Evolutionary conservation across 2,113 vertebrate species (phyloP).

Genomic region (Megaptera novaeangliae): DNA sequence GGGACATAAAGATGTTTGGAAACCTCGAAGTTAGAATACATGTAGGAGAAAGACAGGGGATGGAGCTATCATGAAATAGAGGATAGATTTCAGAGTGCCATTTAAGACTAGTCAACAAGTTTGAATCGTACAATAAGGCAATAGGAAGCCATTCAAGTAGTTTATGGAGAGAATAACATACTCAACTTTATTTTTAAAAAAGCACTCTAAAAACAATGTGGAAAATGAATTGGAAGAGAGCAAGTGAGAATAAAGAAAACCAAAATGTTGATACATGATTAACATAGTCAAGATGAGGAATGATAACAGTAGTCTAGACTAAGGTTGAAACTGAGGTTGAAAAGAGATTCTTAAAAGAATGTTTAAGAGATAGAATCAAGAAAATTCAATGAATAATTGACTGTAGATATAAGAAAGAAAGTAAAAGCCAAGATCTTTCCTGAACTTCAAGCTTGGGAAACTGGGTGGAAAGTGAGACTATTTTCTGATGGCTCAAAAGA

Average conservation of each 20-base stretch:
- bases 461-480: background rate
- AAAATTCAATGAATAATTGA: background rate
- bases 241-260: background rate
- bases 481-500: background rate
- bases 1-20: background rate
- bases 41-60: background rate
- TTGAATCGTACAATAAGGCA: background rate
- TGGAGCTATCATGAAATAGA: background rate
- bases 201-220: background rate
- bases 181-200: background rate
- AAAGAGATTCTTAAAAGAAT: background rate
- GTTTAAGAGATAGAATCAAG: background rate
- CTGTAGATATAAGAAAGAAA: background rate
- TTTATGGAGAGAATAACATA: background rate
- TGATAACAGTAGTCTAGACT: background rate
- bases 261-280: background rate
- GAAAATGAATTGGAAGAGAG: background rate
- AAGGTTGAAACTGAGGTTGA: background rate
- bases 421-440: background rate
- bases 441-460: background rate
- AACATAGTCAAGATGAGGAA: background rate
- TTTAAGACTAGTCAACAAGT: background rate
- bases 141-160: background rate
- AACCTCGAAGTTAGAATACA: background rate
- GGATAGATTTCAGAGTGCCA: background rate